A percentile compares a stretch with the other conserved stretches of the same genome.
Evolutionary conservation across 2,797 vertebrate species (phyloP).

Genomic region (Odontamblyopus lacepedii): DNA sequence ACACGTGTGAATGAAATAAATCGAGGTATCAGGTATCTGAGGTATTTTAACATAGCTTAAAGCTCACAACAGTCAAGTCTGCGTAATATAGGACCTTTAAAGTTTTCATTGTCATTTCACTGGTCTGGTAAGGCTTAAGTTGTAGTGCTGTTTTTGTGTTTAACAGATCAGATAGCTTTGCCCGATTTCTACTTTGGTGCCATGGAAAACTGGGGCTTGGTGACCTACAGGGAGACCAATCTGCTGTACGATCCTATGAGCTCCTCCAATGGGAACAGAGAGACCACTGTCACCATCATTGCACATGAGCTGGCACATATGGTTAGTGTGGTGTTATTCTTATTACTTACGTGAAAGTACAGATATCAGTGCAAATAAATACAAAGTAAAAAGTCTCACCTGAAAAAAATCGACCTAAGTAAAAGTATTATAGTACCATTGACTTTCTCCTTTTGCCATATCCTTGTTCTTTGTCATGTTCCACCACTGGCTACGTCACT

Average conservation of each 20-base stretch:
- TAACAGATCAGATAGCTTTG: slow-evolving; percentile 86
- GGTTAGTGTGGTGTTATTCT: slow-evolving; percentile 81
- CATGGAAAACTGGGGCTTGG: slow-evolving; percentile 96
- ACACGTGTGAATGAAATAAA: too few relatives aligned
- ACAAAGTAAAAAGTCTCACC: too few relatives aligned
- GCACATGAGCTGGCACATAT: slow-evolving; percentile 92
- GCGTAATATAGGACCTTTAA: too few relatives aligned
- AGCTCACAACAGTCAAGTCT: too few relatives aligned
- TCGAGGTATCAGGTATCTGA: too few relatives aligned
- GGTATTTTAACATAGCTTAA: too few relatives aligned
- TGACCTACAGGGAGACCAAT: slow-evolving; percentile 87
- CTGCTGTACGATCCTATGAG: slow-evolving; percentile 74
- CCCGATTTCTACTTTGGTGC: slow-evolving; percentile 90
- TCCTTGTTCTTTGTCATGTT: too few relatives aligned
- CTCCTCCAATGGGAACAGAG: slow-evolving; percentile 86
- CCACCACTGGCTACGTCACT: neutral
- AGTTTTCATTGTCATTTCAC: neutral
- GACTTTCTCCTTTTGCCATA: too few relatives aligned
- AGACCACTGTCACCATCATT: slow-evolving; percentile 84
- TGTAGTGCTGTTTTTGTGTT: neutral
- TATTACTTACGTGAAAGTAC: too few relatives aligned
- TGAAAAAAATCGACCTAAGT: too few relatives aligned
- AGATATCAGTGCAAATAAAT: too few relatives aligned
- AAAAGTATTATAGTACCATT: too few relatives aligned
- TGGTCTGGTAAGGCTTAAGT: neutral